phyloP scores from a whole-genome alignment of 2,797 vertebrate genomes.

The Lutjanus campechanus region DNA sequence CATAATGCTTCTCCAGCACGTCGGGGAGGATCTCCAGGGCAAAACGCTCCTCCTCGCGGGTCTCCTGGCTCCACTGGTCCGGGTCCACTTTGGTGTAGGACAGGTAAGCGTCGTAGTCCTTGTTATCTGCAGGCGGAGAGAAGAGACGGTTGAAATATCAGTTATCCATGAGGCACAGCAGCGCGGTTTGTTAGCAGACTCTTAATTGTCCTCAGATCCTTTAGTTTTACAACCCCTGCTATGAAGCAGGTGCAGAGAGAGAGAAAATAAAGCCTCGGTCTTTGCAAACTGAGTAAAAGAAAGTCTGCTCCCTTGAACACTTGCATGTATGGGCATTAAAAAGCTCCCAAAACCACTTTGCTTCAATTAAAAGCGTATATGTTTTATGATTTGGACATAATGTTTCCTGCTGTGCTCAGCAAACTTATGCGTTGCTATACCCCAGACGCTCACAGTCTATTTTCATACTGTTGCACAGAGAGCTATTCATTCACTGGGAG shows the following conservation, averaged over 20 bases:
- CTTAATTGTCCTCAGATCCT: slow-evolving; percentile 17
- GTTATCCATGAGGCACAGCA: slow-evolving; percentile 80
- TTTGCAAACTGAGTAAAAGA: slow-evolving; percentile 15
- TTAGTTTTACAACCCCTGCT: slow-evolving; percentile 17
- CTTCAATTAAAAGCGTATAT: slow-evolving; percentile 46
- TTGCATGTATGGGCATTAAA: slow-evolving; percentile 20
- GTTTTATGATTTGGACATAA: slow-evolving; percentile 50
- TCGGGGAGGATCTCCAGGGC: slow-evolving; percentile 98
- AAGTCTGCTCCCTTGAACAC: slow-evolving; percentile 21
- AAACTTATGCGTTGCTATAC: slow-evolving; percentile 21
- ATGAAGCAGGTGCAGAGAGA: slow-evolving; percentile 7
- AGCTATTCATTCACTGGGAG: slow-evolving; percentile 57
- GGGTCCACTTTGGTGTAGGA: slow-evolving; percentile 99
- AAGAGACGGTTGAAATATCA: slow-evolving; percentile 89
- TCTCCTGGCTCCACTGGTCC: slow-evolving; percentile 99
- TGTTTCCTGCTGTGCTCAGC: slow-evolving; percentile 62
- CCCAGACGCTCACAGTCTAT: slow-evolving; percentile 53
- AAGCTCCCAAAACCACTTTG: slow-evolving; percentile 40
- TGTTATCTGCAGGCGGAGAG: slow-evolving; percentile 89
- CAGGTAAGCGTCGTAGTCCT: slow-evolving; percentile 98
- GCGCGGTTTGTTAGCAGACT: slow-evolving; percentile 12
- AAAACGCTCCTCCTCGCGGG: slow-evolving; percentile 97
- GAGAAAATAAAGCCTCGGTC: slow-evolving; percentile 14
- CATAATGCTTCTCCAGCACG: slow-evolving; percentile 99
- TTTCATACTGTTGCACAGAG: slow-evolving; percentile 39